Base-by-base conservation (phyloP, 2,888 invertebrate species). In the Drosophila pegasa region DNA sequence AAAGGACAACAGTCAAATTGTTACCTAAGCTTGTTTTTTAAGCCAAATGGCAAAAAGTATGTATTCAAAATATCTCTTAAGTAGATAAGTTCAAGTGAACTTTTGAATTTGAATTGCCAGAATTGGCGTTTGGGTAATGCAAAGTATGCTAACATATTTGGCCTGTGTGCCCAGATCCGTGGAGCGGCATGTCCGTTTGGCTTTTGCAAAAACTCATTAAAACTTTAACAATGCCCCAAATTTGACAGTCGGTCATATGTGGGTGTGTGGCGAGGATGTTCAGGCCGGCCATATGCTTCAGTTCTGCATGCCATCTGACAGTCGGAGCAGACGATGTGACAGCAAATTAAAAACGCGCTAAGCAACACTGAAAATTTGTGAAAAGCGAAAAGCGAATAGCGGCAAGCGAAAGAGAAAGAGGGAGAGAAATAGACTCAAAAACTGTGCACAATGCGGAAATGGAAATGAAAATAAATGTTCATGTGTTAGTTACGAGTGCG, bases 391-490 rank as follows among this genome's bases (percentile, higher is more conserved):
- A 35, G 54, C 45, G 50, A 63, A 70, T 66, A 41, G 54, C 41
- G 52, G 41, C 14, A 41, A 22, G 22, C 1, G 29, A 29, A 22
- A 72, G 29, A 29, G 25, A 72, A 75, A 75, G 64, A 69, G 62
- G 56, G 60, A 68, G 61, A 69, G 61, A 55, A 62, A 72, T 56
- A 64, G 47, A 50, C 51, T 58, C 16, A n/a, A 57, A 61, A 56
- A 58, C 55, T 58, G 58, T 43, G 31, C 65, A 58, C 62, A 57
- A 59, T 56, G 76, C 71, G 75, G 65, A 75, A 80, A 77, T 77
- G 75, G 62, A 75, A 80, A 77, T 75, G 65, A 80, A 77, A 71
- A 80, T 75, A 69, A 82, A 82, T 80, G 77, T 79, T 64, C 68
- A 51, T 82, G 71, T 69, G 71, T 79, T 58, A 78, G 78, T 73